phyloP scores from a whole-genome alignment of 2,888 invertebrate genomes.

The Ypsolopha sequella region DNA sequence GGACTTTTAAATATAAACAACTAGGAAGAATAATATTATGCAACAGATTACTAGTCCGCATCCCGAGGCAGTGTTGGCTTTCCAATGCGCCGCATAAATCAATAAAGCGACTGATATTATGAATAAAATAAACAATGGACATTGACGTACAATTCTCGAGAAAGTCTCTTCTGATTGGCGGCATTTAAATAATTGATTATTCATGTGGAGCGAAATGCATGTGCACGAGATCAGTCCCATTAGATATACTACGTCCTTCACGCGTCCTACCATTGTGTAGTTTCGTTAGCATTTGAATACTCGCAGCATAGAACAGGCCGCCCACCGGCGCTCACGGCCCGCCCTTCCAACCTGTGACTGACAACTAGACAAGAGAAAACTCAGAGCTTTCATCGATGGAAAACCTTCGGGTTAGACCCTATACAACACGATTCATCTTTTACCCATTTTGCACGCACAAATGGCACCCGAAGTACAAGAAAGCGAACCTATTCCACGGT shows the following conservation, averaged over 20 bases:
- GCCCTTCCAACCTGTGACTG: constrained; percentile 35
- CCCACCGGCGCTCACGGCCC: constrained; percentile 42
- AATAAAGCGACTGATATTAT: constrained; percentile 11
- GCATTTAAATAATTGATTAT: constrained; percentile 69
- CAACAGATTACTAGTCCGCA: constrained; percentile 61
- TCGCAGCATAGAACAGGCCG: constrained; percentile 44
- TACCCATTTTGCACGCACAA: constrained; percentile 7
- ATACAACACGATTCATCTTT: background rate
- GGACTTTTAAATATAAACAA: constrained; percentile 66
- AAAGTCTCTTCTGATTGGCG: constrained; percentile 49
- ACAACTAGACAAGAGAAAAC: constrained; percentile 16
- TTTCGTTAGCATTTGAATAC: constrained; percentile 64
- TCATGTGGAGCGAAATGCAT: constrained; percentile 62
- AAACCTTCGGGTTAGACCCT: background rate
- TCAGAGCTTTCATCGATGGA: background rate
- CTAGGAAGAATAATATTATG: constrained; percentile 68
- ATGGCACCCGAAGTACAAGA: constrained; percentile 14
- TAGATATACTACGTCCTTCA: constrained; percentile 67
- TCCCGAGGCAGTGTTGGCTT: constrained; percentile 42
- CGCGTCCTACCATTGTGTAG: constrained; percentile 67
- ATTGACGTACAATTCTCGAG: constrained; percentile 34
- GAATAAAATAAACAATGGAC: constrained; percentile 30
- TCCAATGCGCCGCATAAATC: constrained; percentile 24
- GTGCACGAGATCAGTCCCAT: constrained; percentile 56
- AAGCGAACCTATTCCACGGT: constrained; percentile 29